Conservation (phyloP, 2,888 invertebrate genomes). For the Pollenia amentaria region DNA sequence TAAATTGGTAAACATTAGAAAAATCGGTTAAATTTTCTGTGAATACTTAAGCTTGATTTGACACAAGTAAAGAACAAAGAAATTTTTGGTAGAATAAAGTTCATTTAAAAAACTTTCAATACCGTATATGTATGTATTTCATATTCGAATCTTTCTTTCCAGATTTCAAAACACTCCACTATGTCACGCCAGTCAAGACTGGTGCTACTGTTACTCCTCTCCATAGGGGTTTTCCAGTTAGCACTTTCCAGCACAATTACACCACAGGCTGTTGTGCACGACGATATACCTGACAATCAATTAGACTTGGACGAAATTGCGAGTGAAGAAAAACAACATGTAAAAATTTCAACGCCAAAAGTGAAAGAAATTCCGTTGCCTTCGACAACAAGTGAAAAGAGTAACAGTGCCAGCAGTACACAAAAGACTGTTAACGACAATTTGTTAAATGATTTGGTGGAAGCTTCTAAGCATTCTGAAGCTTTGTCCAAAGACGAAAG, state of each 20-base stretch:
- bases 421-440: conserved; percentile 79
- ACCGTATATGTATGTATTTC: neutral
- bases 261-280: conserved; percentile 73
- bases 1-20: too few relatives aligned
- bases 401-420: conserved; percentile 66
- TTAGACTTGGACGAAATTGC: conserved; percentile 75
- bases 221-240: conserved; percentile 78
- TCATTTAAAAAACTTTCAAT: too few relatives aligned
- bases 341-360: conserved; percentile 80
- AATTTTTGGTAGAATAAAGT: too few relatives aligned
- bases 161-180: conserved; percentile 57
- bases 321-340: conserved; percentile 72
- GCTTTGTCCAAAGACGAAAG: conserved; percentile 79
- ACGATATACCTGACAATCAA: conserved; percentile 78
- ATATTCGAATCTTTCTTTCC: neutral
- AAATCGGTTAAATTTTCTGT: too few relatives aligned
- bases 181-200: conserved; percentile 83
- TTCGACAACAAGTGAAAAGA: conserved; percentile 74
- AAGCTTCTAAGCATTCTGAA: conserved; percentile 81
- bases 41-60: too few relatives aligned
- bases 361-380: conserved; percentile 76
- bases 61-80: too few relatives aligned
- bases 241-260: conserved; percentile 75
- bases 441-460: conserved; percentile 79
- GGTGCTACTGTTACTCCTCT: conserved; percentile 81